Percentiles rank a stretch among this genome's conserved stretches.
Conservation (phyloP, 2,797 vertebrate species). For the Epinephelus coioides region DNA sequence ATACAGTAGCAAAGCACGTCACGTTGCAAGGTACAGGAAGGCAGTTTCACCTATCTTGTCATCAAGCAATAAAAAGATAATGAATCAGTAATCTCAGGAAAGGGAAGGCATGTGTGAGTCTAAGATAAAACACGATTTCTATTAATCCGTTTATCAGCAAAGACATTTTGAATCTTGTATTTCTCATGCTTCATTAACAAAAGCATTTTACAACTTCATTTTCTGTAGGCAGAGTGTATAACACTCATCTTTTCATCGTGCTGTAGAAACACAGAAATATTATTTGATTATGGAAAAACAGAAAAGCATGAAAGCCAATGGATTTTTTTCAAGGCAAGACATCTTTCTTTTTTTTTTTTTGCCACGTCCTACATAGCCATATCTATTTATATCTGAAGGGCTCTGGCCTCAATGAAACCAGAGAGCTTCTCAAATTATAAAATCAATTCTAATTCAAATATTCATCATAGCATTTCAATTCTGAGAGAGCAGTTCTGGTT, state of each 20-base stretch:
- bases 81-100: constrained; percentile 25
- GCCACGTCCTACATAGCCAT: constrained; percentile 65
- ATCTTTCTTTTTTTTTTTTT: constrained; percentile 44
- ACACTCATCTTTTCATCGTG: constrained; percentile 55
- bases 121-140: constrained; percentile 11
- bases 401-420: constrained; percentile 83
- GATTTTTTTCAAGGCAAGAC: constrained; percentile 65
- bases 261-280: constrained; percentile 62
- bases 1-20: neutral
- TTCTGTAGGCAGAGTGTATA: constrained; percentile 74
- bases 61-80: constrained; percentile 19
- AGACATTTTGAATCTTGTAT: constrained; percentile 7
- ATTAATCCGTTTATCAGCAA: constrained; percentile 21
- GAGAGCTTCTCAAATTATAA: constrained; percentile 85
- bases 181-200: constrained; percentile 39
- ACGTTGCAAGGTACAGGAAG: neutral
- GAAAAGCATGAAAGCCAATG: constrained; percentile 53
- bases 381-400: constrained; percentile 83
- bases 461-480: constrained; percentile 87
- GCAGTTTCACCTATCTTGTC: neutral
- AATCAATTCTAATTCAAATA: constrained; percentile 89
- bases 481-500: constrained; percentile 75
- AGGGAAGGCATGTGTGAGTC: neutral
- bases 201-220: constrained; percentile 63
- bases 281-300: constrained; percentile 74